Conservation (phyloP, 2,888 invertebrate species). For the Rotaria socialis region DNA sequence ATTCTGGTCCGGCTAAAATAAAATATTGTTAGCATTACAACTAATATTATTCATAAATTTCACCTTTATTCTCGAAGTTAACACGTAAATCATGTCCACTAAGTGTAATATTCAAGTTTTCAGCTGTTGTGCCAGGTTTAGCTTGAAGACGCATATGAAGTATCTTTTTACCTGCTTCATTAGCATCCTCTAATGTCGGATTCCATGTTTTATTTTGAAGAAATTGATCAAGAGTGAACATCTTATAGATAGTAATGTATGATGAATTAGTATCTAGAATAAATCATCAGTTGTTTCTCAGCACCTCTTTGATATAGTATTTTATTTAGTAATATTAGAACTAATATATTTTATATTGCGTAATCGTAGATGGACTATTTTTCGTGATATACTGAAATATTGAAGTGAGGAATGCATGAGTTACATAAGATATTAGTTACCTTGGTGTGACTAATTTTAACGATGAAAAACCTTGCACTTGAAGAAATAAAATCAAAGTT, state of each 20-base stretch:
- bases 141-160: slow-evolving; percentile 19
- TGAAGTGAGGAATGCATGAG: too few species aligned
- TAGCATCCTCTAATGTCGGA: slow-evolving; percentile 1
- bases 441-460: too few species aligned
- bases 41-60: not conserved
- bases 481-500: too few species aligned
- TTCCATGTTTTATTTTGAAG: slow-evolving; percentile 14
- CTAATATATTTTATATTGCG: too few species aligned
- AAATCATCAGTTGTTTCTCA: not conserved
- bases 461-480: too few species aligned
- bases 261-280: not conserved
- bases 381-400: too few species aligned
- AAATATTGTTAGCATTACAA: not conserved
- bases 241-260: too few species aligned
- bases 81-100: not conserved
- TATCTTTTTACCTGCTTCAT: not conserved
- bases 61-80: not conserved
- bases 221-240: not conserved
- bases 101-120: not conserved
- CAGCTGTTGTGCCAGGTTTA: not conserved
- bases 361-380: too few species aligned
- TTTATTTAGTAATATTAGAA: too few species aligned
- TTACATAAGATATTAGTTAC: too few species aligned
- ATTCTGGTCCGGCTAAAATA: not conserved
- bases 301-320: too few species aligned